Conservation (phyloP, 2,888 invertebrate species). For the Thelaira solivaga region DNA sequence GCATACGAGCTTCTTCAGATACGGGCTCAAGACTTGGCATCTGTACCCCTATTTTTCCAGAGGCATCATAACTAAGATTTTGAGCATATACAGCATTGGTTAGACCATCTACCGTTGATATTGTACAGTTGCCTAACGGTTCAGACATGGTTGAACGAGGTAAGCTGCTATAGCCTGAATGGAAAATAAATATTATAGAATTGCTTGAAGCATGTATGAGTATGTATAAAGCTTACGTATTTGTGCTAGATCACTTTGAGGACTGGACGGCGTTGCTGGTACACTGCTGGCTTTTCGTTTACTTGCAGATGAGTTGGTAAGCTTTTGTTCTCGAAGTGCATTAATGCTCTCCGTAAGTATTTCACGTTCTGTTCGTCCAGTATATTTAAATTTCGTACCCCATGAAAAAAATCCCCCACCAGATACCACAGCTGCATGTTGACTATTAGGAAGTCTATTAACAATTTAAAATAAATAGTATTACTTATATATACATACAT, state of each 20-base stretch:
- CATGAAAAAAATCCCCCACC: constrained; percentile 95
- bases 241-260: constrained; percentile 79
- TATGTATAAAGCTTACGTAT: constrained; percentile 77
- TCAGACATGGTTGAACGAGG: constrained; percentile 91
- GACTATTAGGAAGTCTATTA: constrained; percentile 88
- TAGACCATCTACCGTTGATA: constrained; percentile 70
- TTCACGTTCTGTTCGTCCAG: constrained; percentile 94
- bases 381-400: constrained; percentile 96
- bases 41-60: constrained; percentile 66
- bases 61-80: constrained; percentile 63
- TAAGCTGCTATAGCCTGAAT: constrained; percentile 88
- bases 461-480: not conserved
- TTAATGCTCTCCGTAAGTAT: constrained; percentile 89
- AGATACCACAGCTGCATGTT: constrained; percentile 91
- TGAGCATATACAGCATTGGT: constrained; percentile 78
- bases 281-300: constrained; percentile 90
- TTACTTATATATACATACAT: constrained; percentile 65
- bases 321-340: constrained; percentile 81
- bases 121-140: constrained; percentile 79
- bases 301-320: constrained; percentile 80
- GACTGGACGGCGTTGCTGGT: constrained; percentile 91
- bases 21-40: constrained; percentile 81
- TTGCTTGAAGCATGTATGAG: constrained; percentile 65
- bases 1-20: constrained; percentile 80
- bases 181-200: constrained; percentile 54